Base-by-base conservation (phyloP, 1,140 invertebrate species). In the Batillaria attramentaria region DNA sequence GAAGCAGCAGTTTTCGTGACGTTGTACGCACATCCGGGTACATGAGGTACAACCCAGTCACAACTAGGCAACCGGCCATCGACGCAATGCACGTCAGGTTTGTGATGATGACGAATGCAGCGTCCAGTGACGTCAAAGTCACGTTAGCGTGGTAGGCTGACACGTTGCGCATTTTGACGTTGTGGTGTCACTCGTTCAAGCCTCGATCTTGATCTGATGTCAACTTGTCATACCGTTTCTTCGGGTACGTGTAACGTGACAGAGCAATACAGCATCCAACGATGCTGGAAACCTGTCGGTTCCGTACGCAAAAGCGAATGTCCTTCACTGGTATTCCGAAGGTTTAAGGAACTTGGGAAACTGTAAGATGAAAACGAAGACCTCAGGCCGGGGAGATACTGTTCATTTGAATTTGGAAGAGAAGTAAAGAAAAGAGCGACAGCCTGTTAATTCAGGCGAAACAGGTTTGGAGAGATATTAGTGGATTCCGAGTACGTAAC, bases 21-120 rank as follows among this genome's bases (percentile, higher is more conserved):
- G 79, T 81, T 16, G 84, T 85, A 20, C 87, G 79, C 2, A 87
- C 46, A 16, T 81, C 82, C 50, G 80, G 79, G 73, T 81, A 84
- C 28, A 72, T 43, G 2, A 78, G 42, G 77, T 81, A 85, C 0
- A 77, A 72, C 18, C 35, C 35, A 28, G 86, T 78, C 20, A 87
- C 79, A 1, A 79, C 28, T 39, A 85, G 16, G 62, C 79, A 80
- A 1, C 82, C 83, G 1, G 82, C 18, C 13, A 86, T 78, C 13
- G 84, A 84, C 1, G 77, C 2, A 37, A 80, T 57, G 39, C 83
- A 81, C 65, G 80, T 83, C 8, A 83, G 16, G 33, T 86, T 70
- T 33, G 77, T 77, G 37, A 84, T 70, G 18, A 83, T 72, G 43
- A 84, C 79, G 65, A 82, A 87, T 3, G 82, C 80, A 4, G 68